Evolutionary conservation across 1,140 invertebrate genomes (phyloP).

Genomic region (Drosophila arizonae): DNA sequence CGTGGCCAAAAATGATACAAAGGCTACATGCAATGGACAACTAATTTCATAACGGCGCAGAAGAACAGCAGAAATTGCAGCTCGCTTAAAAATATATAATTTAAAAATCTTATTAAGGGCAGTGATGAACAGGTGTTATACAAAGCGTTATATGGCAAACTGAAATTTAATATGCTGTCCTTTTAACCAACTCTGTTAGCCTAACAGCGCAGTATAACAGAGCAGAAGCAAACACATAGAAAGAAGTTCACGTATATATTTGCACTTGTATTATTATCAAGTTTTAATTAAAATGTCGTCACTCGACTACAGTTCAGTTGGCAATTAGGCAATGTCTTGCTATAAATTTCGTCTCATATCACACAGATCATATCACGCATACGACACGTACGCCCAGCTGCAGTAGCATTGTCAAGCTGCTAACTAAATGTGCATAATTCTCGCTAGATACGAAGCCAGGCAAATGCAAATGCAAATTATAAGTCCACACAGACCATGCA

Average conservation of each 20-base stretch:
- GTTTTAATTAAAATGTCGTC: slow-evolving; percentile 79
- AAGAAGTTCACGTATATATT: background rate
- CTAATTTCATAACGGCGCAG: slow-evolving; percentile 19
- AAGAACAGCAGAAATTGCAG: background rate
- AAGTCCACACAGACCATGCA: slow-evolving; percentile 31
- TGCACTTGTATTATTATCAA: slow-evolving; percentile 34
- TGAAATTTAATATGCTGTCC: too few species aligned
- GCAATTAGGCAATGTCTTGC: slow-evolving; percentile 71
- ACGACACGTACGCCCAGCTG: slow-evolving; percentile 50
- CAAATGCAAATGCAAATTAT: slow-evolving; percentile 53
- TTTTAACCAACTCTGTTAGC: background rate
- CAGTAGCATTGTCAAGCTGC: slow-evolving; percentile 65
- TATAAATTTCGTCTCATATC: slow-evolving; percentile 67
- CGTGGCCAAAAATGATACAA: background rate
- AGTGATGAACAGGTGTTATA: too few species aligned
- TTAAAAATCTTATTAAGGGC: too few species aligned
- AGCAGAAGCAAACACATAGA: too few species aligned
- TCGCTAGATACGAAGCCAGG: slow-evolving; percentile 50
- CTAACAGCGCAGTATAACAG: background rate
- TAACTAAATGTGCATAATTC: slow-evolving; percentile 75
- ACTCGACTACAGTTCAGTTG: slow-evolving; percentile 52
- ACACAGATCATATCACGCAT: slow-evolving; percentile 52
- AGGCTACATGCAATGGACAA: background rate
- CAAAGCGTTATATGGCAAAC: too few species aligned
- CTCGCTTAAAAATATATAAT: too few species aligned